A percentile compares a stretch with the other conserved stretches of the same genome.
These are phyloP conservation scores for Camelus dromedarius DNA, from an alignment of 2,113 vertebrate species.

Conservation along the genomic window DNA sequence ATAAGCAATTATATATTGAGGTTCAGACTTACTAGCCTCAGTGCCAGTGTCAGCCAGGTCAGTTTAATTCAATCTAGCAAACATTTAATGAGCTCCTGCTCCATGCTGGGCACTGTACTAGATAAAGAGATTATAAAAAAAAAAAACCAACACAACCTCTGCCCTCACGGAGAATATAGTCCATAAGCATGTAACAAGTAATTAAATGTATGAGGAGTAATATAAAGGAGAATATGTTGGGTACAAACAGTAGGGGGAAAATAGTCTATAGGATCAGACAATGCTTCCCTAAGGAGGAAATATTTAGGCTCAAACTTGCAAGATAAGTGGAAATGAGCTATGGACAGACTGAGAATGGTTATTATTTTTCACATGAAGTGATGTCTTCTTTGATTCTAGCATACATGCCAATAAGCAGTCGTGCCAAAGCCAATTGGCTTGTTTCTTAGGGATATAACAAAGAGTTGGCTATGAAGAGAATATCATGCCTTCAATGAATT, in stretches of 20 bases:
- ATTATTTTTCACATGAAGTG: background rate
- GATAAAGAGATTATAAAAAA: conserved; percentile 16
- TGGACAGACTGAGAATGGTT: background rate
- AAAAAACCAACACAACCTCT: background rate
- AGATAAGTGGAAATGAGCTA: background rate
- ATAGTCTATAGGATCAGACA: background rate
- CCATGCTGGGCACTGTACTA: background rate
- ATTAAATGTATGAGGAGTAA: background rate
- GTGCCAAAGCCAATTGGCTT: background rate
- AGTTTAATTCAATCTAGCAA: conserved; percentile 42
- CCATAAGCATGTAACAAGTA: background rate
- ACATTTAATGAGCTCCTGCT: conserved; percentile 41
- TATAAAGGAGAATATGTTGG: background rate
- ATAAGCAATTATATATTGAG: conserved; percentile 19
- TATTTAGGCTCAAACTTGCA: background rate
- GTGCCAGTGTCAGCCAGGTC: background rate
- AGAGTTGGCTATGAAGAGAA: background rate
- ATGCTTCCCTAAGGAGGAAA: background rate
- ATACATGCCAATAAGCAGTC: background rate
- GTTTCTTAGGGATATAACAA: background rate
- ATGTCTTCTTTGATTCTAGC: background rate
- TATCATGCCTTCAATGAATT: background rate
- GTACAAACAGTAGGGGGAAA: background rate
- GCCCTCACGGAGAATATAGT: background rate
- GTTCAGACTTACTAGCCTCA: background rate